Evolutionary conservation across 2,888 invertebrate genomes (phyloP).

Genomic region (Chironomus tentans): DNA sequence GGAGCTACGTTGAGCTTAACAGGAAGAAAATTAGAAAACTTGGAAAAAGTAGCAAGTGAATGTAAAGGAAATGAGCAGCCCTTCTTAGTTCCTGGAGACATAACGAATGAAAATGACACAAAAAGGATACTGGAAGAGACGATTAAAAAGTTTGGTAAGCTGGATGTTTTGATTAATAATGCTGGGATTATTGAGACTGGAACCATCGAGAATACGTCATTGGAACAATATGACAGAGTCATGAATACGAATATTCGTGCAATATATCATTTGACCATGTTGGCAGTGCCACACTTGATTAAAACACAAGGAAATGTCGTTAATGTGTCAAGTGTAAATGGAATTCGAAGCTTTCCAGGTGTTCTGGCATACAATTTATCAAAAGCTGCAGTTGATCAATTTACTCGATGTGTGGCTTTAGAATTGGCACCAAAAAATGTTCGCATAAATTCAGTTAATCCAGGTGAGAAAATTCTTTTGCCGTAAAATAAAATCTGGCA

Average conservation of each 20-base stretch:
- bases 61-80: conserved; percentile 45
- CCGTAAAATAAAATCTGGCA: not conserved
- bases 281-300: conserved; percentile 72
- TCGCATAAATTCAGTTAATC: conserved; percentile 58
- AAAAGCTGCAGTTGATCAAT: conserved; percentile 62
- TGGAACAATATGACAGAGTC: conserved; percentile 75
- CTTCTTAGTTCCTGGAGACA: conserved; percentile 56
- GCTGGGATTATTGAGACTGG: conserved; percentile 80
- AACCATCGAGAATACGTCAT: conserved; percentile 64
- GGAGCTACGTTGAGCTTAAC: conserved; percentile 55
- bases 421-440: conserved; percentile 49
- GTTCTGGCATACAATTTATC: conserved; percentile 60
- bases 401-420: conserved; percentile 60
- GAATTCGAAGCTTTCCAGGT: conserved; percentile 54
- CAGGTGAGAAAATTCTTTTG: conserved; percentile 41
- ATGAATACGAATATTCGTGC: conserved; percentile 78
- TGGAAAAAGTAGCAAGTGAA: conserved; percentile 51
- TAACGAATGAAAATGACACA: conserved; percentile 64
- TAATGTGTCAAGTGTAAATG: conserved; percentile 79
- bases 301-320: conserved; percentile 74
- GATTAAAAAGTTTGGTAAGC: conserved; percentile 60
- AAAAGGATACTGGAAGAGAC: conserved; percentile 62
- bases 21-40: conserved; percentile 56
- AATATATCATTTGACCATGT: conserved; percentile 64
- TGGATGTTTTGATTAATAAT: conserved; percentile 82